phyloP scores from a whole-genome alignment of 2,888 invertebrate genomes.

The Rambutsinella grinnellia region DNA sequence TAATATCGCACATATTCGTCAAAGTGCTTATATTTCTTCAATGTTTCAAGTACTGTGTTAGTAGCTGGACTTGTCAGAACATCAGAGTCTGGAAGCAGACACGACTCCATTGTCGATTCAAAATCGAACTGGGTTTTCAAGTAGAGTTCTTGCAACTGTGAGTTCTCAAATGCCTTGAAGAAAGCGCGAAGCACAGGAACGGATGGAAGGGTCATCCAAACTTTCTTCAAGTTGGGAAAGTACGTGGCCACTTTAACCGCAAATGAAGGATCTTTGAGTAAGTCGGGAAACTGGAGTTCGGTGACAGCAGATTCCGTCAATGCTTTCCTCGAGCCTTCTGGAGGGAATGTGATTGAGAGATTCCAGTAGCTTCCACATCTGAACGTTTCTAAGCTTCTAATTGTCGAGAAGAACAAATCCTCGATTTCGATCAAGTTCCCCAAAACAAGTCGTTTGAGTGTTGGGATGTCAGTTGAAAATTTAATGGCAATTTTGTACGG shows the following conservation, averaged over 20 bases:
- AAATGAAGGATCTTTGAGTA: conserved; percentile 58
- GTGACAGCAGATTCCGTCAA: conserved; percentile 18
- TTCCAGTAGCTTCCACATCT: conserved; percentile 63
- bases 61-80: conserved; percentile 22
- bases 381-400: conserved; percentile 51
- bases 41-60: conserved; percentile 32
- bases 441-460: conserved; percentile 42
- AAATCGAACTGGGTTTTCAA: conserved; percentile 65
- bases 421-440: conserved; percentile 62
- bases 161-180: conserved; percentile 54
- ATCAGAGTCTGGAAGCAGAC: conserved; percentile 42
- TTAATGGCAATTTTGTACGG: conserved; percentile 40
- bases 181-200: conserved; percentile 56
- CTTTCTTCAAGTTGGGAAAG: conserved; percentile 57
- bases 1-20: conserved; percentile 60
- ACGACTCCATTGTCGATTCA: conserved; percentile 58
- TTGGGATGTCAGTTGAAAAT: conserved; percentile 21
- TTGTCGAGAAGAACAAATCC: conserved; percentile 41
- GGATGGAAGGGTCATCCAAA: conserved; percentile 56
- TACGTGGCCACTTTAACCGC: conserved; percentile 39
- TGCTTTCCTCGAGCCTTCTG: conserved; percentile 21
- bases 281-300: conserved; percentile 59
- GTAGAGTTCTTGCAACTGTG: conserved; percentile 50
- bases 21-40: conserved; percentile 56
- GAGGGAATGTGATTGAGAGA: conserved; percentile 49